phyloP scores from a whole-genome alignment of 2,888 invertebrate genomes.

The Drosophila emarginata region DNA sequence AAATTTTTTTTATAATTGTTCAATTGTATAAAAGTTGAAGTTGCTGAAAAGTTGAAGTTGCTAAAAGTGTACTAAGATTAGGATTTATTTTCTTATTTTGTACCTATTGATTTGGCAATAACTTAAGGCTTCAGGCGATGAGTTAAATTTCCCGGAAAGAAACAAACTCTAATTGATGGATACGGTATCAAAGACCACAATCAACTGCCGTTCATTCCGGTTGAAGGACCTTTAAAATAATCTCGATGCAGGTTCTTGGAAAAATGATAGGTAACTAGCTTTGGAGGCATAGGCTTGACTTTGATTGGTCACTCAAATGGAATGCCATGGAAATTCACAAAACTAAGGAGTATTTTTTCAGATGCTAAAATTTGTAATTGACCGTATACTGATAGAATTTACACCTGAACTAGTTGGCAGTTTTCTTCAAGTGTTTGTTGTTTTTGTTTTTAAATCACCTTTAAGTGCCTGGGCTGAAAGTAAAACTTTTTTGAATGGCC shows the following conservation, averaged over 20 bases:
- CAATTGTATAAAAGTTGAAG: no score
- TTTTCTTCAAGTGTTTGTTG: neutral
- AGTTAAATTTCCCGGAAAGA: neutral
- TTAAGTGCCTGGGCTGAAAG: constrained; percentile 42
- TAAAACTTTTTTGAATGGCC: constrained; percentile 60
- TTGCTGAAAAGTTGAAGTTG: no score
- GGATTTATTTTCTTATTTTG: neutral
- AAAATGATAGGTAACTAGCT: neutral
- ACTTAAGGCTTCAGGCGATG: neutral
- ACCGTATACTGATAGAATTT: constrained; percentile 31
- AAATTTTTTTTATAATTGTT: no score
- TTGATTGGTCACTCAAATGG: constrained; percentile 1
- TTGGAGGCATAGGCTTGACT: neutral
- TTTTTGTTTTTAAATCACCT: constrained; percentile 11
- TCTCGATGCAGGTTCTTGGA: neutral
- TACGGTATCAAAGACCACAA: neutral
- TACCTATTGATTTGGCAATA: neutral
- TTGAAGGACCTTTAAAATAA: neutral
- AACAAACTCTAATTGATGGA: neutral
- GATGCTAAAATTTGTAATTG: constrained; percentile 35
- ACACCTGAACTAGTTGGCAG: constrained; percentile 4
- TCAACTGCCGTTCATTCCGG: neutral
- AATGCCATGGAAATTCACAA: neutral
- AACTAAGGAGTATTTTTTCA: neutral
- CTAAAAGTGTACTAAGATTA: no score